Evolutionary conservation across 2,797 vertebrate genomes (phyloP), one percentile per base, ranked within the genome.

Genomic region (Myotis myotis): DNA sequence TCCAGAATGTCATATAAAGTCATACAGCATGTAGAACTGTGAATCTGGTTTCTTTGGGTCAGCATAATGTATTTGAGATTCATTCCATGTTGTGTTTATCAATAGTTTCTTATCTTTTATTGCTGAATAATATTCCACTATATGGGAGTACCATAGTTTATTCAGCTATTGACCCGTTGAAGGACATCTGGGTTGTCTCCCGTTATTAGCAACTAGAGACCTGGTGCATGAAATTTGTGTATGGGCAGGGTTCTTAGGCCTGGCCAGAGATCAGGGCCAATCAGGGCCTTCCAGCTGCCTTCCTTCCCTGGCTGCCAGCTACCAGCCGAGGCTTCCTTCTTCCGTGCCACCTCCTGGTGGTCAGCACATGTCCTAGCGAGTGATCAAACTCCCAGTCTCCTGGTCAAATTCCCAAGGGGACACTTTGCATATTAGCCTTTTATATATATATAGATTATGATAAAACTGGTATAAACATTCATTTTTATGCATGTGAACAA

Each of bases 401-500:
- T 23, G 5, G 57, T 60, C 25, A 25, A 60, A 60, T 60, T 60
- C 10, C 11, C 57, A 57, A 57, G 55, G 55, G 55, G 23, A 57
- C 55, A 60, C 57, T 60, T 60, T 60, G 57, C 57, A 28, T 60
- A 28, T 60, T 60, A 60, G 57, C 57, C 28, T 60, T 60, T 12
- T 60, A 28, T 60, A 25, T 28, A 25, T 28, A 60, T 60, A 13
- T 28, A 60, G 11, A 60, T 86, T 93, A 90, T 78, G 44, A 87
- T 90, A 84, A 90, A 95, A 33, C 55, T 92, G 28, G 25, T 64
- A 80, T 81, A 79, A 93, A 96, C 51, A 95, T 87, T 44, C 53
- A 78, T 8, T 20, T 49, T 70, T 82, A 36, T 20, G 16, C 55
- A 62, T 87, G 22, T 44, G 62, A 83, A 91, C 51, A 68, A 86